A percentile compares a stretch with the other conserved stretches of the same genome.
phyloP scores from a whole-genome alignment of 2,888 invertebrate genomes.

The Diadromus collaris region DNA sequence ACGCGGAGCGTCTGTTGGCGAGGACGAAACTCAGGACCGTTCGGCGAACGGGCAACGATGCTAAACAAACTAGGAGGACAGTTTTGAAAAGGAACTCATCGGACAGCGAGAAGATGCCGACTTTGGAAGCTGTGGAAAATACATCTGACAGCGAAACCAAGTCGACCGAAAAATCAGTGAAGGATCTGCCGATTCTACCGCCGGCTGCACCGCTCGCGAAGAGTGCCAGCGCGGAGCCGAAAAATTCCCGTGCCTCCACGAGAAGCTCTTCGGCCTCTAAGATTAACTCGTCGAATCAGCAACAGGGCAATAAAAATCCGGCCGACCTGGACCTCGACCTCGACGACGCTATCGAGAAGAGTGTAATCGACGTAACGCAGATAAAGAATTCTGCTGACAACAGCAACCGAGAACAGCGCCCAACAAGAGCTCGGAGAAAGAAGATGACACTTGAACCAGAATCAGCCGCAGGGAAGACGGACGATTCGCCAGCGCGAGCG shows the following conservation, averaged over 20 bases:
- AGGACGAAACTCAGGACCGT: conserved; percentile 63
- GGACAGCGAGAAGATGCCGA: conserved; percentile 83
- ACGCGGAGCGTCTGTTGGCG: conserved; percentile 58
- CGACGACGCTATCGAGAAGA: conserved; percentile 60
- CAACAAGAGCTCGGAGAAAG: conserved; percentile 51
- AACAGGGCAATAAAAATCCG: conserved; percentile 11
- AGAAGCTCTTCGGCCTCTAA: conserved; percentile 56
- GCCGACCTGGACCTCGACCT: conserved; percentile 56
- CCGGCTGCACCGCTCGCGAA: conserved; percentile 53
- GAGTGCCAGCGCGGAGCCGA: conserved; percentile 25
- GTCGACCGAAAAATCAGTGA: conserved; percentile 53
- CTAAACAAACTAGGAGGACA: conserved; percentile 51
- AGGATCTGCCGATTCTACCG: conserved; percentile 68
- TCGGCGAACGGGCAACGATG: conserved; percentile 44
- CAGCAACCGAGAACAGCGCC: conserved; percentile 23
- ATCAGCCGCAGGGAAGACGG: conserved; percentile 1
- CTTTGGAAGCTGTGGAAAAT: conserved; percentile 74
- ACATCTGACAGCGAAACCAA: conserved; percentile 53
- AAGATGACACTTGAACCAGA: conserved; percentile 49
- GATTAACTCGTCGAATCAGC: conserved; percentile 30
- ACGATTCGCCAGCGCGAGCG: conserved; percentile 17
- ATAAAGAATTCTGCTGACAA: conserved; percentile 46
- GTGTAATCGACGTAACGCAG: conserved; percentile 52
- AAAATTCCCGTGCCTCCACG: conserved; percentile 53
- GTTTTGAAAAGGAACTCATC: conserved; percentile 65